Evolutionary conservation across 2,888 invertebrate species (phyloP).

Genomic region (Trichopria drosophilae): DNA sequence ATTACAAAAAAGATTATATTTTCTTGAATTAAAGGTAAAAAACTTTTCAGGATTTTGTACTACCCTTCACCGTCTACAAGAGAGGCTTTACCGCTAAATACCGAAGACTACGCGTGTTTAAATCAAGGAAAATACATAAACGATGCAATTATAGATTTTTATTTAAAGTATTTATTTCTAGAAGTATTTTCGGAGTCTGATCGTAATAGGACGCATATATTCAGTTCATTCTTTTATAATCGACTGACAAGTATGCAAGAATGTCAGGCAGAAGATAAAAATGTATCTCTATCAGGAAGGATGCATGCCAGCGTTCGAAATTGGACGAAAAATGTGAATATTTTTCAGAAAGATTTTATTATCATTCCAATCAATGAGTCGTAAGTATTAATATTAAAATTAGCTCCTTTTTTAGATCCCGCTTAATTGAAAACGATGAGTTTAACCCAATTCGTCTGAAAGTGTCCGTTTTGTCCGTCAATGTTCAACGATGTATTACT

Average conservation of each 20-base stretch:
- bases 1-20: no score
- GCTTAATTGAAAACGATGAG: no score
- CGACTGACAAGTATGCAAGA: constrained; percentile 81
- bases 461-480: no score
- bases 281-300: constrained; percentile 74
- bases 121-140: constrained; percentile 91
- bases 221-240: constrained; percentile 95
- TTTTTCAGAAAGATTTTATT: constrained; percentile 91
- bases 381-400: constrained; percentile 50
- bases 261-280: constrained; percentile 67
- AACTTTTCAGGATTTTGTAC: no score
- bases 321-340: constrained; percentile 92
- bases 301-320: constrained; percentile 85
- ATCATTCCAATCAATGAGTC: constrained; percentile 94
- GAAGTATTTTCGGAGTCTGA: constrained; percentile 72
- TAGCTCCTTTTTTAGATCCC: no score
- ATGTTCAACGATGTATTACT: no score
- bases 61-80: constrained; percentile 80
- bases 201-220: constrained; percentile 83
- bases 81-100: constrained; percentile 85
- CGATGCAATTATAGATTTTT: constrained; percentile 97
- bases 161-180: constrained; percentile 80
- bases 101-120: constrained; percentile 87
- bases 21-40: no score
- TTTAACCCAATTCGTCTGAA: no score